Percentiles rank a stretch among this genome's conserved stretches.
These are phyloP conservation scores for Stegodyphus mimosarum DNA, from an alignment of 1,140 invertebrate species.

Conservation along the genomic window DNA sequence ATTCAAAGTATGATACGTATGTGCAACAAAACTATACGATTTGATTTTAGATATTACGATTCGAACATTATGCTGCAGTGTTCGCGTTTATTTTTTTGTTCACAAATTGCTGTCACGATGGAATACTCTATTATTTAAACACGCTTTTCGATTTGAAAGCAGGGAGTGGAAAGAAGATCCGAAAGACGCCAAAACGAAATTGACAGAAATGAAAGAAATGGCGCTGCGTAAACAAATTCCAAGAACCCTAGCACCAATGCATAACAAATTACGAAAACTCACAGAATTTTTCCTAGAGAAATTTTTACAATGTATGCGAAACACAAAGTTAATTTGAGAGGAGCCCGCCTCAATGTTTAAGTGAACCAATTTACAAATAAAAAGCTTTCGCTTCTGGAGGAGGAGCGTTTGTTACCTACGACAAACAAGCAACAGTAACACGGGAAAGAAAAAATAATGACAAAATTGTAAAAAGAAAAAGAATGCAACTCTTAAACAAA, in stretches of 20 bases:
- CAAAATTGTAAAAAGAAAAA: background rate
- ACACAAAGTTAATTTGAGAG: constrained; percentile 58
- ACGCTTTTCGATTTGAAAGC: constrained; percentile 22
- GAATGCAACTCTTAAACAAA: constrained; percentile 53
- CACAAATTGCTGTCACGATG: background rate
- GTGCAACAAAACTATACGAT: no score
- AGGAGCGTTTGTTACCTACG: background rate
- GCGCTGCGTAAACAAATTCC: constrained; percentile 44
- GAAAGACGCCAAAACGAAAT: background rate
- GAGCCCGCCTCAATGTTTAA: constrained; percentile 46
- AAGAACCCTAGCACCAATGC: constrained; percentile 13
- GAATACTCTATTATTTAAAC: constrained; percentile 35
- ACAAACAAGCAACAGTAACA: background rate
- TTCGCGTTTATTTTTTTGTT: no score
- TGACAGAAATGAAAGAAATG: constrained; percentile 5
- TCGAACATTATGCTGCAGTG: no score
- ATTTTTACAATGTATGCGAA: constrained; percentile 46
- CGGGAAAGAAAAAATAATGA: constrained; percentile 13
- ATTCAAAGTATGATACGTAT: no score
- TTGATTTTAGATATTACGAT: no score
- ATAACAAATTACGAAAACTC: constrained; percentile 40
- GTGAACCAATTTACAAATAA: constrained; percentile 59
- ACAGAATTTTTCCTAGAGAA: background rate
- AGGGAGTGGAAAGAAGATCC: background rate
- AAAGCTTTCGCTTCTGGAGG: constrained; percentile 38